Conservation (phyloP, 2,888 invertebrate genomes). For the Azorinus chamasolen region DNA sequence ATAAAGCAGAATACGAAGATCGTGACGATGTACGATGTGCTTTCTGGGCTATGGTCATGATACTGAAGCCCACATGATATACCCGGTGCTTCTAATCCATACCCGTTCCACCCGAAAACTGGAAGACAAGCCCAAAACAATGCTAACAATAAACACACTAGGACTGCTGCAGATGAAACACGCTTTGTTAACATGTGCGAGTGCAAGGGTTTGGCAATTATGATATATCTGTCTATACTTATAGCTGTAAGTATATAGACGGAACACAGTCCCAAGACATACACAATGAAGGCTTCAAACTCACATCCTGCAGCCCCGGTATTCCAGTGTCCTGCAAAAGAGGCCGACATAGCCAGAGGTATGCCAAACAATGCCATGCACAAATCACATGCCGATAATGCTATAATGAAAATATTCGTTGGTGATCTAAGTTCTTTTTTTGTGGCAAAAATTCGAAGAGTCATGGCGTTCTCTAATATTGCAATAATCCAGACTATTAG, state of each 20-base stretch:
- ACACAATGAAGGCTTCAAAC: constrained; percentile 73
- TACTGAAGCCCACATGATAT: constrained; percentile 69
- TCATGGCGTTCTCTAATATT: constrained; percentile 55
- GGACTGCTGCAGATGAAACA: constrained; percentile 55
- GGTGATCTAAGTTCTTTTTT: constrained; percentile 71
- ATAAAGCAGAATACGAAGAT: constrained; percentile 72
- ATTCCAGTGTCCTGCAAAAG: constrained; percentile 57
- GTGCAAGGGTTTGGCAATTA: constrained; percentile 73
- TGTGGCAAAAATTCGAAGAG: constrained; percentile 62
- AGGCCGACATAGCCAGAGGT: constrained; percentile 57
- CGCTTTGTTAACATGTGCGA: constrained; percentile 63
- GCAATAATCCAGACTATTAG: constrained; percentile 45
- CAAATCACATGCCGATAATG: constrained; percentile 69
- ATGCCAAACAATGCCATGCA: constrained; percentile 60
- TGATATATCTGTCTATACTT: constrained; percentile 75
- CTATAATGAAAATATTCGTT: constrained; percentile 76
- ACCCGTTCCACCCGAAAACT: constrained; percentile 75
- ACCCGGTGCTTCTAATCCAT: constrained; percentile 69
- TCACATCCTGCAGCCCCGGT: constrained; percentile 60
- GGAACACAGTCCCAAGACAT: constrained; percentile 72
- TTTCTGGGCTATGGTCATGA: constrained; percentile 49
- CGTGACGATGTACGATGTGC: constrained; percentile 68
- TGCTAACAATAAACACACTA: constrained; percentile 60
- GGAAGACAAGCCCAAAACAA: constrained; percentile 74
- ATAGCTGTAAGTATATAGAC: constrained; percentile 76